Evolutionary conservation across 2,797 vertebrate species (phyloP).

Genomic region (Urophycis tenuis): DNA sequence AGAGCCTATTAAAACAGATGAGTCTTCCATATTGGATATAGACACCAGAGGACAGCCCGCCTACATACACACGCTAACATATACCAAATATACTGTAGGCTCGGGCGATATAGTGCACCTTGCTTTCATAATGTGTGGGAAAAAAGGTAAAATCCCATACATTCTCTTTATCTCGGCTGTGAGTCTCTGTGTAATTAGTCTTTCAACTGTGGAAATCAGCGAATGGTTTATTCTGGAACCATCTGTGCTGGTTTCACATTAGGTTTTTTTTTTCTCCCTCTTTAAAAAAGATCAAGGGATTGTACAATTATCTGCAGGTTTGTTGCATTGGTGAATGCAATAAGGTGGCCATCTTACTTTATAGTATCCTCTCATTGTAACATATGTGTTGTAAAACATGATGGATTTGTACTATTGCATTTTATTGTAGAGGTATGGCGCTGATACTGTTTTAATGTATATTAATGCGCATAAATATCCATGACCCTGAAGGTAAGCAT

Average conservation of each 20-base stretch:
- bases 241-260: conserved; percentile 35
- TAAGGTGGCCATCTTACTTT: background rate
- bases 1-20: conserved; percentile 73
- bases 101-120: background rate
- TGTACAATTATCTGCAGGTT: background rate
- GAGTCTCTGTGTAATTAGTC: conserved; percentile 24
- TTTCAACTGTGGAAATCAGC: conserved; percentile 32
- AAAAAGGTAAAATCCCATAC: background rate
- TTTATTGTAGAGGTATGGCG: background rate
- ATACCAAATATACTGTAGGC: background rate
- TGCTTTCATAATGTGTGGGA: background rate
- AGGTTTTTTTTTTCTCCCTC: background rate
- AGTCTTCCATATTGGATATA: conserved; percentile 64
- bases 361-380: background rate
- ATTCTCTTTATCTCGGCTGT: background rate
- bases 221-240: conserved; percentile 45
- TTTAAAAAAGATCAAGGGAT: background rate
- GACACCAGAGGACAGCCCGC: conserved; percentile 54
- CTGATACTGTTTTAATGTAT: background rate
- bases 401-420: background rate
- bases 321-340: background rate
- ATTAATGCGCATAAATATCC: background rate
- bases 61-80: conserved; percentile 16
- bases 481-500: background rate
- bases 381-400: background rate